Percentiles rank a stretch among this genome's conserved stretches.
Conservation (phyloP, 2,797 vertebrate species). For the Channa striata region DNA sequence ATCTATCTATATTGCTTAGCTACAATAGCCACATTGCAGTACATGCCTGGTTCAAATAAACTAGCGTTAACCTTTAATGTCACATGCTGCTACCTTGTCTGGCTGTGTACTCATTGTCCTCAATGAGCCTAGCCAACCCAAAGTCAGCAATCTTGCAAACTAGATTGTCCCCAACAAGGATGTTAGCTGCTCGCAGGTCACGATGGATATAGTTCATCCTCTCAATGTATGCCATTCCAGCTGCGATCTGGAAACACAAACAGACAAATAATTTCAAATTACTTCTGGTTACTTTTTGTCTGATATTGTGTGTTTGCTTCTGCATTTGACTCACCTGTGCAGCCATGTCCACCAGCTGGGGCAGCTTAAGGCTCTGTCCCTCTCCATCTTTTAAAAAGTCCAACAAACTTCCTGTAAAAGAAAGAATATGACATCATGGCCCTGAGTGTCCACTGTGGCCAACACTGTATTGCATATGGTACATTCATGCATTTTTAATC, state of each 20-base stretch:
- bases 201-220: constrained; percentile 99
- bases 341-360: constrained; percentile 96
- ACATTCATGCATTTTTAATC: neutral
- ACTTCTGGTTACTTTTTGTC: neutral
- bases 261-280: constrained; percentile 11
- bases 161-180: constrained; percentile 94
- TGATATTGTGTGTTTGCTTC: neutral
- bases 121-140: constrained; percentile 94
- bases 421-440: constrained; percentile 5
- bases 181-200: constrained; percentile 96
- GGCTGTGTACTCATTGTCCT: constrained; percentile 96
- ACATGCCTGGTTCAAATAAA: neutral
- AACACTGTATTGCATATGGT: neutral
- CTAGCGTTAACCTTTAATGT: neutral
- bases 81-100: constrained; percentile 88
- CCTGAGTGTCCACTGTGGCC: neutral
- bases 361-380: constrained; percentile 89
- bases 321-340: constrained; percentile 87
- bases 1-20: too few species aligned
- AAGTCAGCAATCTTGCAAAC: constrained; percentile 98
- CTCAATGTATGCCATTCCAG: constrained; percentile 97
- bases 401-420: constrained; percentile 90
- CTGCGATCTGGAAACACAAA: constrained; percentile 86
- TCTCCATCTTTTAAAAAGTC: constrained; percentile 94
- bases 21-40: too few species aligned